A percentile compares a stretch with the other conserved stretches of the same genome.
phyloP scores from a whole-genome alignment of 2,797 vertebrate genomes.

The Zalophus californianus region DNA sequence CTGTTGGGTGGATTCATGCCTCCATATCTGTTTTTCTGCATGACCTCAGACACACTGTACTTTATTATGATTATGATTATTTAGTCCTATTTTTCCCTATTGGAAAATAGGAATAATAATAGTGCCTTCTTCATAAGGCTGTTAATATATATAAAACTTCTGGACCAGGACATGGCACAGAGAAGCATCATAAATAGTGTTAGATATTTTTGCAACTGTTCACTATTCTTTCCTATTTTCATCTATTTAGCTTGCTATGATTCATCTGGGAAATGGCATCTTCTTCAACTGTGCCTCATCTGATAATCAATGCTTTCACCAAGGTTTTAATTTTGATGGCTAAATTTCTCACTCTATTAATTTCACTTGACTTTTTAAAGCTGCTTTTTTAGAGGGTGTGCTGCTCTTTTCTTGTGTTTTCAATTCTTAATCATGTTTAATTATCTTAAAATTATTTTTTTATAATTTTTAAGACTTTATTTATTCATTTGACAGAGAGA shows the following conservation, averaged over 20 bases:
- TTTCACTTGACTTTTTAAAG: constrained; percentile 9
- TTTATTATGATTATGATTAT: neutral
- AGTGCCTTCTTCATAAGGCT: neutral
- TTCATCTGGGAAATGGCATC: neutral
- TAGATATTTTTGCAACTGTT: neutral
- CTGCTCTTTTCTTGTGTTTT: neutral
- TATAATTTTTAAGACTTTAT: too few species aligned
- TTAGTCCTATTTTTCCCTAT: neutral
- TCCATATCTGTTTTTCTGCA: neutral
- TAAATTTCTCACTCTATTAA: constrained; percentile 40
- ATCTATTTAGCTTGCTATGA: neutral
- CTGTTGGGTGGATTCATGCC: neutral
- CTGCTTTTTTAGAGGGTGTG: neutral
- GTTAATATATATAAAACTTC: neutral
- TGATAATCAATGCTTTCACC: neutral
- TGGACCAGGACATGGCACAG: neutral
- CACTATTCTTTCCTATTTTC: neutral
- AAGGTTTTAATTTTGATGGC: neutral
- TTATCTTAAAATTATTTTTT: neutral
- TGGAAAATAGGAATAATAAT: neutral
- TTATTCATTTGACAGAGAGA: too few species aligned
- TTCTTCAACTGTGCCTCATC: neutral
- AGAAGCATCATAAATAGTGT: neutral
- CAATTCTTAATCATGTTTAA: neutral
- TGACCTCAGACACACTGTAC: neutral